These are phyloP conservation scores for Gnathonemus echidnorhynchus DNA, from an alignment of 2,113 vertebrate species.

Conservation along the genomic window DNA sequence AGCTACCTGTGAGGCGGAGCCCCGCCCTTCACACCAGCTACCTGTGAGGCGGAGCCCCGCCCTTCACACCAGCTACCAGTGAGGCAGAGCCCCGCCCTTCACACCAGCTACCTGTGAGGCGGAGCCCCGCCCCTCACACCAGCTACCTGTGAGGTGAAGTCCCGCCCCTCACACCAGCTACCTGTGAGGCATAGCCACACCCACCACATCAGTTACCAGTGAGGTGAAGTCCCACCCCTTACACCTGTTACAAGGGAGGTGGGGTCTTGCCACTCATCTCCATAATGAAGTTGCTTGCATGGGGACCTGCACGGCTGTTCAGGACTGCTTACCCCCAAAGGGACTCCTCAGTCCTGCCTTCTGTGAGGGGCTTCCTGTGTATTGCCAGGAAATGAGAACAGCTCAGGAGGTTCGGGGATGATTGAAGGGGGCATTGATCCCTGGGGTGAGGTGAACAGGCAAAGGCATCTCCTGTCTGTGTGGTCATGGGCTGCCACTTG, in stretches of 20 bases:
- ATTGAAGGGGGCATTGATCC: neutral
- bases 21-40: too few relatives aligned
- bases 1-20: accelerated
- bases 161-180: neutral
- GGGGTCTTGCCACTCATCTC: neutral
- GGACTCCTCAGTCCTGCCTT: neutral
- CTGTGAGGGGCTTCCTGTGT: neutral
- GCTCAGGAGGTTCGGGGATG: neutral
- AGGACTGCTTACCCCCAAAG: neutral
- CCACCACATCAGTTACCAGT: neutral
- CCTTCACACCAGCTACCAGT: too few relatives aligned
- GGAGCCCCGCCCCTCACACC: neutral
- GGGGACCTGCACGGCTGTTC: neutral
- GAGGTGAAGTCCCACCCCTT: neutral
- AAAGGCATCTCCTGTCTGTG: neutral
- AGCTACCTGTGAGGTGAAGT: neutral
- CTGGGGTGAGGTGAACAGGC: neutral
- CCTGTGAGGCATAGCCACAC: neutral
- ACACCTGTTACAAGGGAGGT: neutral
- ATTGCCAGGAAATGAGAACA: neutral
- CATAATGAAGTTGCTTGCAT: neutral
- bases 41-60: too few relatives aligned
- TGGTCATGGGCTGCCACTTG: neutral
- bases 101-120: too few relatives aligned
- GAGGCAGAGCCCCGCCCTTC: too few relatives aligned